phyloP scores from a whole-genome alignment of 2,888 invertebrate species.

The Archips xylosteana region DNA sequence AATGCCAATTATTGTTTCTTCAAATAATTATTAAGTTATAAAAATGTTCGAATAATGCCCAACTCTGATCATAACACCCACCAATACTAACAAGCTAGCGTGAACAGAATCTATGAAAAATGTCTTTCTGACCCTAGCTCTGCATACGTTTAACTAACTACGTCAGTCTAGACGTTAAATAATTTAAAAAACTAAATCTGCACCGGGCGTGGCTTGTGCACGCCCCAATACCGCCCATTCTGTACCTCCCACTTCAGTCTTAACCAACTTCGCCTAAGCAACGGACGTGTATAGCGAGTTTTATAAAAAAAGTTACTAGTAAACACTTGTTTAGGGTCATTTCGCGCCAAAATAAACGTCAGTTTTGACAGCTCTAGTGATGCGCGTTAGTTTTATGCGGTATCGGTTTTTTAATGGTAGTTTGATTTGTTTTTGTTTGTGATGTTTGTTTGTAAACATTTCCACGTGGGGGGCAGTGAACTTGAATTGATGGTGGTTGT shows the following conservation, averaged over 20 bases:
- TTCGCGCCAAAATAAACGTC: conserved; percentile 25
- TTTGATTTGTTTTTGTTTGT: conserved; percentile 47
- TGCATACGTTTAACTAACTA: conserved; percentile 11
- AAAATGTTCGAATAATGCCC: too few species aligned
- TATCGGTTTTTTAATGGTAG: conserved; percentile 28
- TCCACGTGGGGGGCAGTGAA: conserved; percentile 53
- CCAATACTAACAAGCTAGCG: not conserved
- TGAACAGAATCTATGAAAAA: not conserved
- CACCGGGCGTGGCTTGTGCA: conserved; percentile 45
- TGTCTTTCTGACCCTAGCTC: not conserved
- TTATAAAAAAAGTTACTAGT: not conserved
- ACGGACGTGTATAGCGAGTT: conserved; percentile 38
- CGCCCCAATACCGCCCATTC: conserved; percentile 47
- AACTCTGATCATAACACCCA: not conserved
- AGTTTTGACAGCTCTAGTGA: conserved; percentile 16
- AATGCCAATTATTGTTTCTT: too few species aligned
- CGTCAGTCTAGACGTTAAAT: conserved; percentile 52
- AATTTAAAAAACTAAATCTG: conserved; percentile 47
- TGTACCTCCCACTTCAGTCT: conserved; percentile 45
- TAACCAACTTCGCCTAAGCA: conserved; percentile 15
- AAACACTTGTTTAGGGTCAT: conserved; percentile 27
- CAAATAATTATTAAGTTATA: too few species aligned
- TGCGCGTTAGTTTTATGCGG: conserved; percentile 12
- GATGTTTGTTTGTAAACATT: conserved; percentile 61
- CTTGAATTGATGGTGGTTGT: conserved; percentile 41